Evolutionary conservation across 2,888 invertebrate species (phyloP).

Genomic region (Nycteola revayana): DNA sequence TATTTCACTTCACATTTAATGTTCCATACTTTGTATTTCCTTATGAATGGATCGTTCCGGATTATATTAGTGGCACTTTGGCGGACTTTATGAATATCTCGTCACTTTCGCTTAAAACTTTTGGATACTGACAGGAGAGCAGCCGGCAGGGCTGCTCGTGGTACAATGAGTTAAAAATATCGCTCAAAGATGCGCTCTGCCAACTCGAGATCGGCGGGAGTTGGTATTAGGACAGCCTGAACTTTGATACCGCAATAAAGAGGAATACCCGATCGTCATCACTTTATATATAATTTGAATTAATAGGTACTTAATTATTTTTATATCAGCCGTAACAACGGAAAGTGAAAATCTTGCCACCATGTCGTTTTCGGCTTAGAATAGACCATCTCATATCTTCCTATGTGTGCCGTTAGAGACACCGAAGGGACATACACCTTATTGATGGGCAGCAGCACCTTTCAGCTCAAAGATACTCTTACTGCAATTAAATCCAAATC

Average conservation of each 20-base stretch:
- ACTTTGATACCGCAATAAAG: conserved; percentile 61
- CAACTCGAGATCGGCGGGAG: conserved; percentile 64
- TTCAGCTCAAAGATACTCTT: too few relatives aligned
- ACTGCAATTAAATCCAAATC: too few relatives aligned
- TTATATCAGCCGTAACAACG: background rate
- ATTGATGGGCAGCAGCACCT: too few relatives aligned
- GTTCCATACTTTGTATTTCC: conserved; percentile 24
- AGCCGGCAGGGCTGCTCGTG: conserved; percentile 68
- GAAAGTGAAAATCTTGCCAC: too few relatives aligned
- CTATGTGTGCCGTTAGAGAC: too few relatives aligned
- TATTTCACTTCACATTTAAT: conserved; percentile 36
- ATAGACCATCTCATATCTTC: too few relatives aligned
- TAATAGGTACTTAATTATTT: conserved; percentile 2
- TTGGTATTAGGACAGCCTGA: conserved; percentile 68
- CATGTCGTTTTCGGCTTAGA: too few relatives aligned
- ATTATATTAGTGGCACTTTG: conserved; percentile 38
- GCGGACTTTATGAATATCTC: conserved; percentile 44
- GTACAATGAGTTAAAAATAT: conserved; percentile 81
- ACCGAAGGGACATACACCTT: too few relatives aligned
- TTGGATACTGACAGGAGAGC: conserved; percentile 66
- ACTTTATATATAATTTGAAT: conserved; percentile 16
- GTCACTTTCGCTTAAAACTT: conserved; percentile 72
- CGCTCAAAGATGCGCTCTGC: conserved; percentile 79
- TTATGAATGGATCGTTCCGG: conserved; percentile 27
- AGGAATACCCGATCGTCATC: conserved; percentile 40